A percentile compares a stretch with the other conserved stretches of the same genome.
These are phyloP conservation scores for Archips crataeganus DNA, from an alignment of 2,888 invertebrate species.

Conservation along the genomic window DNA sequence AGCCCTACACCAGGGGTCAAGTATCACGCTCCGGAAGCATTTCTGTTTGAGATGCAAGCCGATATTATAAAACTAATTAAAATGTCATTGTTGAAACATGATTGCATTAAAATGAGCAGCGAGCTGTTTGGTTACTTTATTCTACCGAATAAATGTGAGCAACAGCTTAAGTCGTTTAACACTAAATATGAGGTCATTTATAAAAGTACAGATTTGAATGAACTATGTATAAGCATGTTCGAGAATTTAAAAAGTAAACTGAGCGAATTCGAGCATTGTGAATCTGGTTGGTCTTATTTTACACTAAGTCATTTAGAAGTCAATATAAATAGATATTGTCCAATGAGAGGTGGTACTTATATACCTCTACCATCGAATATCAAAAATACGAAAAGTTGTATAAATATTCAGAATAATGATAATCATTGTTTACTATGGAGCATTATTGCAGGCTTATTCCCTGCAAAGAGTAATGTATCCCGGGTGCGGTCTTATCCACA, in stretches of 20 bases:
- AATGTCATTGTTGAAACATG: constrained; percentile 28
- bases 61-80: constrained; percentile 30
- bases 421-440: neutral
- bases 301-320: constrained; percentile 41
- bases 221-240: neutral
- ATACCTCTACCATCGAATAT: neutral
- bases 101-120: constrained; percentile 21
- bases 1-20: constrained; percentile 14
- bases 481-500: neutral
- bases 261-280: constrained; percentile 36
- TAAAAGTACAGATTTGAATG: constrained; percentile 15
- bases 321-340: constrained; percentile 35
- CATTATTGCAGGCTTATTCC: neutral
- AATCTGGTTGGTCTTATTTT: constrained; percentile 42
- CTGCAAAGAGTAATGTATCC: neutral
- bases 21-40: neutral
- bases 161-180: constrained; percentile 41
- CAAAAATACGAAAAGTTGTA: neutral
- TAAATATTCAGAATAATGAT: constrained; percentile 8
- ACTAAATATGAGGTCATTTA: constrained; percentile 20
- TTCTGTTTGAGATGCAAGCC: neutral
- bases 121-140: too few species aligned
- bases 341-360: neutral
- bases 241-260: constrained; percentile 16
- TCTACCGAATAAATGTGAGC: neutral